Base-by-base conservation (phyloP, 2,797 vertebrate genomes). In the Gymnodraco acuticeps region DNA sequence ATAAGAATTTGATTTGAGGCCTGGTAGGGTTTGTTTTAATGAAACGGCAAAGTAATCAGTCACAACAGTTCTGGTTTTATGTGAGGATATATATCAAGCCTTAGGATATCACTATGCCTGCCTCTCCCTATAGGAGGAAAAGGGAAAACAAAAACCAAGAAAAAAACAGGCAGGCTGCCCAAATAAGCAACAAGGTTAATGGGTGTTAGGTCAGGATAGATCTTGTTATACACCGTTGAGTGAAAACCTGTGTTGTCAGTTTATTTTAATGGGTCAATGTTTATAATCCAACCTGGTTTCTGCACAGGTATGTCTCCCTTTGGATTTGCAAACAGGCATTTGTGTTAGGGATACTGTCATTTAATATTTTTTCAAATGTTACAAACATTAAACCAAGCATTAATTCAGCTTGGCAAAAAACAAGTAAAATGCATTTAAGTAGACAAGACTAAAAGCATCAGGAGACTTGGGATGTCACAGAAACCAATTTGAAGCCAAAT, bases 1-100 rank as follows among this genome's bases (percentile, higher is more conserved):
- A 70, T 72, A 59, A n/a, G 84, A 78, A 87, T 90, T 87, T 83
- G 81, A 86, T 86, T 85, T 43, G 9, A 17, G 61, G 64, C 60
- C 75, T 71, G 82, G 82, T 70, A 55, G 64, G 58, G 77, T 82
- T 85, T 38, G 50, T 72, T 80, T 78, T 74, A 86, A 76, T 56
- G 73, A 67, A 73, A 60, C n/a, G 0, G 52, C 38, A 11, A 76
- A 67, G 43, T 42, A 65, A 78, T 85, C 66, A 64, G 12, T 79
- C 77, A 73, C 67, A 85, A 82, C 69, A 83, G 73, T 83, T 78
- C 60, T 51, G 50, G 75, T 83, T 88, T 80, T 75, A 81, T 84
- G 61, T 64, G 60, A 73, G 75, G 65, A 87, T 82, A 72, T 77
- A 77, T 77, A 77, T 77, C 70, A 82, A 81, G 73, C 81, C 75